phyloP scores from a whole-genome alignment of 1,140 invertebrate genomes.

The Zaprionus nigranus region DNA sequence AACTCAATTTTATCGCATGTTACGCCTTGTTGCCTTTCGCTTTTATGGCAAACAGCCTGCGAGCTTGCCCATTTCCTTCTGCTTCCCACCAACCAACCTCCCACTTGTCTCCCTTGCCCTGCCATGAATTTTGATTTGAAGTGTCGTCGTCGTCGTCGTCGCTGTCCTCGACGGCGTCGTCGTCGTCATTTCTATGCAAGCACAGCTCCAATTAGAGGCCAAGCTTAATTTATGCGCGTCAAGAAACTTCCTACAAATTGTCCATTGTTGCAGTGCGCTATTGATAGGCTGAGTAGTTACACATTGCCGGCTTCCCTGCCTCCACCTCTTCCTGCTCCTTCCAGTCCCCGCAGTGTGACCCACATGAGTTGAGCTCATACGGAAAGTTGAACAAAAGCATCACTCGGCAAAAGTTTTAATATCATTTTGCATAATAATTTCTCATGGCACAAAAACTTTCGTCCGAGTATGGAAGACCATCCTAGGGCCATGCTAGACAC shows the following conservation, averaged over 20 bases:
- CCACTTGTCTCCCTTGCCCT: constrained; percentile 1
- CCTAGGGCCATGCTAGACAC: constrained; percentile 32
- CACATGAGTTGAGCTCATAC: constrained; percentile 32
- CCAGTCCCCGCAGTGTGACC: not conserved
- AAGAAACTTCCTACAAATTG: constrained; percentile 74
- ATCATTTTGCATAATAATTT: constrained; percentile 76
- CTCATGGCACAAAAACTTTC: constrained; percentile 39
- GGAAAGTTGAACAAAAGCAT: constrained; percentile 68
- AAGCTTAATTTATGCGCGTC: constrained; percentile 75
- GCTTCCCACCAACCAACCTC: not conserved
- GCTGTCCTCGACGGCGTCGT: constrained; percentile 19
- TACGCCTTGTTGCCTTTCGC: constrained; percentile 81
- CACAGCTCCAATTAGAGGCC: constrained; percentile 68
- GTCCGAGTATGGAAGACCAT: constrained; percentile 1
- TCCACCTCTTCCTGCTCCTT: no score
- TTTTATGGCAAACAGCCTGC: constrained; percentile 57
- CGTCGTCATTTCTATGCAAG: constrained; percentile 57
- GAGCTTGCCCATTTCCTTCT: constrained; percentile 18
- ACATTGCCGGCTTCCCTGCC: not conserved
- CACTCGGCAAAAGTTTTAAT: constrained; percentile 67
- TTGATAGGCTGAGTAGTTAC: constrained; percentile 53
- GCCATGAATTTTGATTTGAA: constrained; percentile 76
- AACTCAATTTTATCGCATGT: constrained; percentile 83
- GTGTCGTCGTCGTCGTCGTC: constrained; percentile 45
- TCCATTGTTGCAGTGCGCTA: constrained; percentile 69